Conservation (phyloP, 1,140 invertebrate species). For the Nephila pilipes region DNA sequence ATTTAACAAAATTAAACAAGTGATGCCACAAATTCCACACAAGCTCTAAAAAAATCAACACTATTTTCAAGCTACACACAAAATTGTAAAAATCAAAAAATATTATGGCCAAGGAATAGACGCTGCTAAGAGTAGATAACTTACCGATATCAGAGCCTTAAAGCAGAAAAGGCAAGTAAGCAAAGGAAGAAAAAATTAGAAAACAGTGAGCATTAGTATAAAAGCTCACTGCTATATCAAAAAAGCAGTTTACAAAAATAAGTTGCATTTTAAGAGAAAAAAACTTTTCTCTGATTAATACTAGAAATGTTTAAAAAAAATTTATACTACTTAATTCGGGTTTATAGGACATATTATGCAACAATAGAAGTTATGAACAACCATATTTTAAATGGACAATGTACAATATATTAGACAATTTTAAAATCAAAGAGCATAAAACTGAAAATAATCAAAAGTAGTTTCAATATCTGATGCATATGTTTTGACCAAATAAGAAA, state of each 20-base stretch:
- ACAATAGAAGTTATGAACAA: no score
- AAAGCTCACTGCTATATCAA: conserved; percentile 43
- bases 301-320: no score
- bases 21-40: conserved; percentile 5
- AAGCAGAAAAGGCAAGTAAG: conserved; percentile 71
- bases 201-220: conserved; percentile 70
- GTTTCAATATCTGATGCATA: no score
- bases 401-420: no score
- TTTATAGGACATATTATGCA: no score
- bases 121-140: conserved; percentile 49
- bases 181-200: conserved; percentile 72
- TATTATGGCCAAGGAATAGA: not conserved
- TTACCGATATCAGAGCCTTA: conserved; percentile 77
- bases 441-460: no score
- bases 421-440: no score
- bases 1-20: not conserved
- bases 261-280: not conserved
- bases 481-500: no score
- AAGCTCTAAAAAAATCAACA: conserved; percentile 1
- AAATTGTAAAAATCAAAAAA: conserved; percentile 13
- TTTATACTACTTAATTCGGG: no score
- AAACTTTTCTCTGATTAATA: no score
- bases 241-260: conserved; percentile 32
- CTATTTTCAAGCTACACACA: not conserved
- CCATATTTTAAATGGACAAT: no score